phyloP scores from a whole-genome alignment of 2,113 vertebrate species.

The Istiophorus platypterus region DNA sequence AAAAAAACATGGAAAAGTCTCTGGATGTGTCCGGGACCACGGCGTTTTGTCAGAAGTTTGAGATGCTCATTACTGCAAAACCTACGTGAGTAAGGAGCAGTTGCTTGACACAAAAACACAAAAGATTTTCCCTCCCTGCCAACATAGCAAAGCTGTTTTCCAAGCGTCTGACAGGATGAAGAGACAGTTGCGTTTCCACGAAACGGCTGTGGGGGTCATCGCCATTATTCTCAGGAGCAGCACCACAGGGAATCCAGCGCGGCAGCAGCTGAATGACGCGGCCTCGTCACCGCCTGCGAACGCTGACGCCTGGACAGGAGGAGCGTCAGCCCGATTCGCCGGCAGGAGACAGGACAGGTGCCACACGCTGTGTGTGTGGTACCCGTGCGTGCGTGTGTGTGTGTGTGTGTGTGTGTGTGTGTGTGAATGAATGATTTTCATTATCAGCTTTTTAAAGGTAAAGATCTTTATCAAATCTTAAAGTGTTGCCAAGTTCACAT shows the following conservation, averaged over 20 bases:
- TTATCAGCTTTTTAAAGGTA: not conserved
- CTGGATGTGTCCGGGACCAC: no score
- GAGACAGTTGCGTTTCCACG: not conserved
- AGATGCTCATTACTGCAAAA: slow-evolving; percentile 34
- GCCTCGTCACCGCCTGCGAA: no score
- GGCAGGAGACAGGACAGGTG: no score
- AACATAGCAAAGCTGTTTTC: not conserved
- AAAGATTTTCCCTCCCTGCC: not conserved
- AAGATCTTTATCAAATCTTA: not conserved
- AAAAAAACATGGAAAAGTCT: no score
- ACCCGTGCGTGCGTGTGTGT: not conserved
- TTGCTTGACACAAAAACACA: not conserved
- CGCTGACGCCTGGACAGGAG: no score
- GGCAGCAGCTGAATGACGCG: slow-evolving; percentile 53
- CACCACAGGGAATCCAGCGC: slow-evolving; percentile 51
- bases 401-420: slow-evolving; percentile 4
- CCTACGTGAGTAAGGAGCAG: not conserved
- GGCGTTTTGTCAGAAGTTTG: not conserved
- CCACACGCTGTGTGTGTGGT: not conserved
- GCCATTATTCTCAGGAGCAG: slow-evolving; percentile 69
- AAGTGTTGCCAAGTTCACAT: slow-evolving; percentile 51
- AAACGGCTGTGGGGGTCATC: not conserved
- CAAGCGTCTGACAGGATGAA: not conserved
- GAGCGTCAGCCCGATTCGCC: no score
- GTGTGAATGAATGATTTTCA: not conserved